Evolutionary conservation across 2,888 invertebrate genomes (phyloP).

Genomic region (Nomada ferruginata): DNA sequence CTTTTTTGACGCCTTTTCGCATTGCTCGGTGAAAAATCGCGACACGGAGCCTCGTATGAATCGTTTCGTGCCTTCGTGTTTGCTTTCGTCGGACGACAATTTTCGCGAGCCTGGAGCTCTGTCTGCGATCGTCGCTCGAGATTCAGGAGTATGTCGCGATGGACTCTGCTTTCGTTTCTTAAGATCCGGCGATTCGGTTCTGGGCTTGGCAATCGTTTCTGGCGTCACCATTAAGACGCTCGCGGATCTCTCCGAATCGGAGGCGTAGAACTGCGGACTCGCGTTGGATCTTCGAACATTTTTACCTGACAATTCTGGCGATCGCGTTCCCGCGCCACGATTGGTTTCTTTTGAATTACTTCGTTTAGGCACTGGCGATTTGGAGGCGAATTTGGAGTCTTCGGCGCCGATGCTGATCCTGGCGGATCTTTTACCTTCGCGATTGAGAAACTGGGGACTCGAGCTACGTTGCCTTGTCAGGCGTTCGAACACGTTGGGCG

Average conservation of each 20-base stretch:
- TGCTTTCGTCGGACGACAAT: neutral
- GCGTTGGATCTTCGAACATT: conserved; percentile 4
- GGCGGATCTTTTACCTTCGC: conserved; percentile 11
- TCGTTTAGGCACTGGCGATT: neutral
- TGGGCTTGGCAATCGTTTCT: conserved; percentile 30
- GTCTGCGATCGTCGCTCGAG: no score
- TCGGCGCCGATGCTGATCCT: neutral
- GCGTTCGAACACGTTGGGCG: conserved; percentile 9
- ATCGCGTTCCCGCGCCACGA: neutral
- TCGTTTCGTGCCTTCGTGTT: conserved; percentile 5
- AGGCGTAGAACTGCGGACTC: conserved; percentile 52
- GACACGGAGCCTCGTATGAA: conserved; percentile 41
- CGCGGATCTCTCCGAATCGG: conserved; percentile 50
- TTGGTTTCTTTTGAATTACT: neutral
- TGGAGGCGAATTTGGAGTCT: neutral
- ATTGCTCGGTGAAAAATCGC: conserved; percentile 41
- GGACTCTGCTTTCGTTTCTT: neutral
- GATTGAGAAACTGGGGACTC: conserved; percentile 26
- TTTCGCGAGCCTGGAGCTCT: no score
- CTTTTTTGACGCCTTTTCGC: conserved; percentile 5
- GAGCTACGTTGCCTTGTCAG: conserved; percentile 6
- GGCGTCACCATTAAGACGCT: conserved; percentile 52
- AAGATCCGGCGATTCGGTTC: neutral
- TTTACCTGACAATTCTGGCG: neutral
- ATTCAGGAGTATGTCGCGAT: neutral